These are phyloP conservation scores for Propithecus deckenii DNA, from an alignment of 2,797 vertebrate genomes.

Conservation along the genomic window DNA sequence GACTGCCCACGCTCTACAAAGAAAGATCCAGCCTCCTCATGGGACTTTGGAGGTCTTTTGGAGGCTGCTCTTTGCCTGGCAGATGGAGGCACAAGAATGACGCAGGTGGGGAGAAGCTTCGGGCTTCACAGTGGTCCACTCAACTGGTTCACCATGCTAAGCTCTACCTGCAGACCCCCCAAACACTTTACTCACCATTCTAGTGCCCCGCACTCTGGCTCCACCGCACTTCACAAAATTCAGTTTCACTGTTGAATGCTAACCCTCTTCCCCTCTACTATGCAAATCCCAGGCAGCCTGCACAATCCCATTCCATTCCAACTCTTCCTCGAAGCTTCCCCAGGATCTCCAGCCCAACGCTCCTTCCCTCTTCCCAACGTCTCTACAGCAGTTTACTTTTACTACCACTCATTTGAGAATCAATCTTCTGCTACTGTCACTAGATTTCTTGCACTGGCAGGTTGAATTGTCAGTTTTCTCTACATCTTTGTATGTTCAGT, in stretches of 20 bases:
- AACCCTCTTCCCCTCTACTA: neutral
- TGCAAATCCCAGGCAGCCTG: neutral
- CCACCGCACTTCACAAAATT: neutral
- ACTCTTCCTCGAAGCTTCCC: neutral
- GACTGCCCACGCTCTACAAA: constrained; percentile 56
- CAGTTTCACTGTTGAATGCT: neutral
- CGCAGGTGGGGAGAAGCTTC: neutral
- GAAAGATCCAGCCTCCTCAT: constrained; percentile 42
- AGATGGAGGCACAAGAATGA: neutral
- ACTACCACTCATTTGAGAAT: neutral
- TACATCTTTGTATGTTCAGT: neutral
- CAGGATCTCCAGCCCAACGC: neutral
- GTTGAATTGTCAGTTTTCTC: neutral
- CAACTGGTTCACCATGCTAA: neutral
- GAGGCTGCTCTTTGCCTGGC: constrained; percentile 44
- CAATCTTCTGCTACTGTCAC: neutral
- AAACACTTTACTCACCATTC: neutral
- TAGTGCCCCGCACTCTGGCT: neutral
- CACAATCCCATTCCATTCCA: neutral
- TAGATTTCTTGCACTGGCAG: neutral
- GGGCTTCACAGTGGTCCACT: neutral
- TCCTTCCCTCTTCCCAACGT: neutral
- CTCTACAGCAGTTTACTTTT: neutral
- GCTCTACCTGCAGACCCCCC: neutral
- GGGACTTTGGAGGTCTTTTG: constrained; percentile 20